Conservation (phyloP, 2,797 vertebrate species). For the Emydoidea blandingii region DNA sequence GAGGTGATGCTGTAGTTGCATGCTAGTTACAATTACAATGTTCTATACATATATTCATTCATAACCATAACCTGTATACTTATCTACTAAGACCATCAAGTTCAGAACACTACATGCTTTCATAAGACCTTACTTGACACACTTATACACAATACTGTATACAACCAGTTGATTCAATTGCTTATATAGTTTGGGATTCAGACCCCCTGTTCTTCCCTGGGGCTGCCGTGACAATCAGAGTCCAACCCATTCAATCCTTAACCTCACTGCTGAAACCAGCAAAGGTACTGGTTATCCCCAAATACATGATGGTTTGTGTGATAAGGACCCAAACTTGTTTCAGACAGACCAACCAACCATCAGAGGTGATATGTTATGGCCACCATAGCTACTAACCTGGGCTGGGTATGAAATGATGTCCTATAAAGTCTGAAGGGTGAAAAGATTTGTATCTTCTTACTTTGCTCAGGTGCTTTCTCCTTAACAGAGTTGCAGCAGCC, state of each 20-base stretch:
- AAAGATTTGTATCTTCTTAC: neutral
- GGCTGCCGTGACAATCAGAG: no score
- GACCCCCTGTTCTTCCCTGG: no score
- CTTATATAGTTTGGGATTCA: no score
- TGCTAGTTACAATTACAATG: no score
- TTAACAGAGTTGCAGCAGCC: neutral
- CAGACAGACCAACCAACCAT: neutral
- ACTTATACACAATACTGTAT: no score
- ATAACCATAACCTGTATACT: no score
- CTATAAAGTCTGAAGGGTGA: neutral
- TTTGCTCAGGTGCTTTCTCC: neutral
- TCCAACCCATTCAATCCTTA: neutral
- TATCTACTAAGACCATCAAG: no score
- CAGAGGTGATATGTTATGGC: neutral
- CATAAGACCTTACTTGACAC: no score
- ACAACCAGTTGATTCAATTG: no score
- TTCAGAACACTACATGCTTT: no score
- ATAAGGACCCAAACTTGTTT: neutral
- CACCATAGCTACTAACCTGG: neutral
- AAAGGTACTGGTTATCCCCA: neutral
- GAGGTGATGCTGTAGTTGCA: no score
- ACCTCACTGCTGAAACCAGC: neutral
- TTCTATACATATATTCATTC: no score
- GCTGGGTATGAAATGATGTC: neutral
- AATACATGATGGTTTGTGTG: neutral